These are phyloP conservation scores for Mya arenaria DNA, from an alignment of 1,140 invertebrate genomes.

Conservation along the genomic window DNA sequence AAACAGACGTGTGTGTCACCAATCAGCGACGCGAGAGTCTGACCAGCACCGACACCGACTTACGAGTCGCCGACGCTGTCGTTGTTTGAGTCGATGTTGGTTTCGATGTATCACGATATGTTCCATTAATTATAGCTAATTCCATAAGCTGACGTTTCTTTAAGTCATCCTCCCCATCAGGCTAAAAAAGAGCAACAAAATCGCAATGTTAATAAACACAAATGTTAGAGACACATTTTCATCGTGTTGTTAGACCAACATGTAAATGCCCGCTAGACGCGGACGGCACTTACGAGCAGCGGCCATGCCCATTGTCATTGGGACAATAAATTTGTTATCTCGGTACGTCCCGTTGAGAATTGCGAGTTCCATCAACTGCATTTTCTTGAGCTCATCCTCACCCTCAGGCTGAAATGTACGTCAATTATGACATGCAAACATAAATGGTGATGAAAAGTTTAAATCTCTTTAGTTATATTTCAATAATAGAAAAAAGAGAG, in stretches of 20 bases:
- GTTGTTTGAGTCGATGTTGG: constrained; percentile 66
- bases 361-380: constrained; percentile 99
- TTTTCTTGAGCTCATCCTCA: constrained; percentile 99
- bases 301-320: constrained; percentile 51
- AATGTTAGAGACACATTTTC: constrained; percentile 29
- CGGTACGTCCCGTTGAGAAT: constrained; percentile 99
- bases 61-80: constrained; percentile 73
- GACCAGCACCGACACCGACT: constrained; percentile 68
- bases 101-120: constrained; percentile 90
- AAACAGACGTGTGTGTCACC: no score
- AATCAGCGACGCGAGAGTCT: constrained; percentile 12
- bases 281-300: constrained; percentile 69
- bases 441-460: neutral
- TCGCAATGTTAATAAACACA: constrained; percentile 59
- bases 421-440: neutral
- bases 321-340: constrained; percentile 83
- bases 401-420: constrained; percentile 94
- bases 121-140: constrained; percentile 99
- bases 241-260: neutral
- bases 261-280: constrained; percentile 50
- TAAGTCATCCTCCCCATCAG: constrained; percentile 99
- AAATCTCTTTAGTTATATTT: neutral
- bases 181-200: constrained; percentile 85
- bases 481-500: neutral
- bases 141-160: constrained; percentile 99